These are phyloP conservation scores for Tethea ocularis DNA, from an alignment of 2,888 invertebrate species.

Conservation along the genomic window DNA sequence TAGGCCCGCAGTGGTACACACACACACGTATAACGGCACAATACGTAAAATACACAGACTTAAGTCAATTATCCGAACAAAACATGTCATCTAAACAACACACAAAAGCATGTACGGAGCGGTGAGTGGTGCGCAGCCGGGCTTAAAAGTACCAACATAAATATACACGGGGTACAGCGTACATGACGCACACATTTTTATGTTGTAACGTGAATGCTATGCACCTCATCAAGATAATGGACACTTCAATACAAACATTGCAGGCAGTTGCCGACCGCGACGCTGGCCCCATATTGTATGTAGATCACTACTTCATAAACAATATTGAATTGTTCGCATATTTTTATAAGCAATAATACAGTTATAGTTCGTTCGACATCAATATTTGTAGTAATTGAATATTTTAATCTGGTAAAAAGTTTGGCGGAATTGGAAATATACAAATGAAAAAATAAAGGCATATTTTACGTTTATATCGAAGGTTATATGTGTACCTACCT, in stretches of 20 bases:
- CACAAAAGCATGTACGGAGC: slow-evolving; percentile 26
- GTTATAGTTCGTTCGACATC: not conserved
- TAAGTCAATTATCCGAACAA: slow-evolving; percentile 51
- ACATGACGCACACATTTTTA: slow-evolving; percentile 35
- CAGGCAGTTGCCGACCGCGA: slow-evolving; percentile 48
- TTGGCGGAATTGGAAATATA: not conserved
- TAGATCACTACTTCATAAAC: slow-evolving; percentile 20
- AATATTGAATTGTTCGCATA: slow-evolving; percentile 20
- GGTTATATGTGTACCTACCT: no score
- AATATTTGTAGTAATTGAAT: slow-evolving; percentile 1
- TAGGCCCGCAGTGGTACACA: not conserved
- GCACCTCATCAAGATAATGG: slow-evolving; percentile 71
- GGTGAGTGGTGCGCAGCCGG: slow-evolving; percentile 22
- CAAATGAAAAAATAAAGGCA: not conserved
- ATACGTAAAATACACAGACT: slow-evolving; percentile 35
- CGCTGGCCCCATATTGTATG: slow-evolving; percentile 34
- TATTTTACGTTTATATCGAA: not conserved
- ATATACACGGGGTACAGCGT: slow-evolving; percentile 18
- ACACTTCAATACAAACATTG: slow-evolving; percentile 57
- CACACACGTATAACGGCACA: slow-evolving; percentile 16
- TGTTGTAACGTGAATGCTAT: slow-evolving; percentile 44
- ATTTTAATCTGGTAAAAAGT: not conserved
- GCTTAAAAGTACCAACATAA: slow-evolving; percentile 28
- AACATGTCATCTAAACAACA: slow-evolving; percentile 42
- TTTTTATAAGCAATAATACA: not conserved